Percentiles rank a stretch among this genome's conserved stretches.
These are phyloP conservation scores for Tupiocoris notatus DNA, from an alignment of 2,888 invertebrate species.

Conservation along the genomic window DNA sequence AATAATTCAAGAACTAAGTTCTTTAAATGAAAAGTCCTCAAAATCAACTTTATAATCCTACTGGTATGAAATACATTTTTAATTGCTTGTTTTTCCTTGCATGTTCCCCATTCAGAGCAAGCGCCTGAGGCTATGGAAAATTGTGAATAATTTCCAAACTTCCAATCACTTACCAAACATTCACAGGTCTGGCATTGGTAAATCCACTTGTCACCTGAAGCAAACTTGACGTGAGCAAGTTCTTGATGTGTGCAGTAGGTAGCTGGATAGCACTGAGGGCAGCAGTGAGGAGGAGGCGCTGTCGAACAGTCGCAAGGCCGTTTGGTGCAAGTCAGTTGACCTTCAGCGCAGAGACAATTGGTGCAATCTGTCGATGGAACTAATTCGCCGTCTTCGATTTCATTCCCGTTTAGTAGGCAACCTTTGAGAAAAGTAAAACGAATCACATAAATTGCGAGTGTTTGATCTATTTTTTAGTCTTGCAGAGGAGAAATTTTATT, in stretches of 20 bases:
- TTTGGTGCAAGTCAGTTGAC: constrained; percentile 68
- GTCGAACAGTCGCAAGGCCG: constrained; percentile 70
- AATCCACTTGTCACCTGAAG: constrained; percentile 83
- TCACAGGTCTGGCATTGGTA: constrained; percentile 91
- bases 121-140: too few species aligned
- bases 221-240: constrained; percentile 69
- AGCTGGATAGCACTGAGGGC: constrained; percentile 77
- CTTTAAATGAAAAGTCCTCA: too few species aligned
- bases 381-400: constrained; percentile 62
- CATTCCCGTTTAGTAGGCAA: constrained; percentile 70
- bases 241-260: constrained; percentile 77
- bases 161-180: constrained; percentile 67
- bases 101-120: too few species aligned
- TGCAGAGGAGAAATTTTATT: too few species aligned
- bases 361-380: constrained; percentile 57
- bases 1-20: too few species aligned
- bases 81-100: too few species aligned
- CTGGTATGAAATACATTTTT: too few species aligned
- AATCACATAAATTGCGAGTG: too few species aligned
- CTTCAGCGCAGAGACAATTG: constrained; percentile 59
- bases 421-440: too few species aligned
- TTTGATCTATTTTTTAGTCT: too few species aligned
- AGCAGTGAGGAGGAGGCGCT: constrained; percentile 58
- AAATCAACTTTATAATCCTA: too few species aligned
- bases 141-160: neutral